A percentile compares a stretch with the other conserved stretches of the same genome.
Evolutionary conservation across 2,888 invertebrate genomes (phyloP).

Genomic region (Harmothoe impar): DNA sequence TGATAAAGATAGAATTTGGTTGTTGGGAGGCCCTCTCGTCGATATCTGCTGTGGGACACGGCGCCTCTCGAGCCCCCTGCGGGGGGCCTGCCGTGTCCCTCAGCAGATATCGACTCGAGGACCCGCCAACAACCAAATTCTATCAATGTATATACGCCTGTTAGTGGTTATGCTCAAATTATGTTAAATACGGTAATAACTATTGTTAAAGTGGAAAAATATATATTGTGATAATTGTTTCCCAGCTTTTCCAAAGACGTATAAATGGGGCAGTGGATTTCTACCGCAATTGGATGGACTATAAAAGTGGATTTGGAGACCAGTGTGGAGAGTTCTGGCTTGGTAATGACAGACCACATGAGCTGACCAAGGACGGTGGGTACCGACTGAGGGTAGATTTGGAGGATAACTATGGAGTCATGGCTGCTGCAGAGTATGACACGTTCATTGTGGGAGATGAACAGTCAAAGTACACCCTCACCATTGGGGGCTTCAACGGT

Average conservation of each 20-base stretch:
- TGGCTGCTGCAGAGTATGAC: constrained; percentile 4
- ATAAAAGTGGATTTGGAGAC: constrained; percentile 91
- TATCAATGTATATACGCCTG: too few relatives aligned
- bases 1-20: too few relatives aligned
- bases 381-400: not conserved
- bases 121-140: too few relatives aligned
- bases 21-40: too few relatives aligned
- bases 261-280: constrained; percentile 92
- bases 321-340: constrained; percentile 92
- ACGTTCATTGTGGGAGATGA: not conserved
- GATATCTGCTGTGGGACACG: too few relatives aligned
- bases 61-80: too few relatives aligned
- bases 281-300: constrained; percentile 92
- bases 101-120: too few relatives aligned
- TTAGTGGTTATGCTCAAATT: too few relatives aligned
- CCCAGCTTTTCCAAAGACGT: constrained; percentile 89
- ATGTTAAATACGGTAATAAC: too few relatives aligned
- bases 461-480: not conserved
- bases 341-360: constrained; percentile 92
- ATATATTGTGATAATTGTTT: too few relatives aligned
- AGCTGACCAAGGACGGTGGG: constrained; percentile 86
- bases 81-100: too few relatives aligned
- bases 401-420: not conserved
- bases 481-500: not conserved
- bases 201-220: too few relatives aligned